Evolutionary conservation across 2,888 invertebrate species (phyloP), one percentile per base, ranked within the genome.

Genomic region (Alloplasta piceator): DNA sequence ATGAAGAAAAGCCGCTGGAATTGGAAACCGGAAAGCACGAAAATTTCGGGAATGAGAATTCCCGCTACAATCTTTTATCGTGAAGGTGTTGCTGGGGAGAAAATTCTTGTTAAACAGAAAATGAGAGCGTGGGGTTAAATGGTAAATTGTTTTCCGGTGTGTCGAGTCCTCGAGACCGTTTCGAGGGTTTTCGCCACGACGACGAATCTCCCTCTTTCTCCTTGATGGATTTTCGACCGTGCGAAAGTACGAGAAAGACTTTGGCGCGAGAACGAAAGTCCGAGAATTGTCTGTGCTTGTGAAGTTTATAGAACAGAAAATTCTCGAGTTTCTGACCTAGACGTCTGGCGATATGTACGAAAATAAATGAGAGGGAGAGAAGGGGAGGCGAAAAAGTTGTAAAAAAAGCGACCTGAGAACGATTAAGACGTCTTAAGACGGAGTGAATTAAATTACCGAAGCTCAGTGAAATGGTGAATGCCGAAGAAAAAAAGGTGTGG

Each of bases 111-210:
- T 36, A n/a, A 14, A 48, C 12, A 41, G 48, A 43, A 46, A 68
- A 16, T 5, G 64, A n/a, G 60, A 75, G 56, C 1, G 50, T n/a
- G n/a, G 39, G 56, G 43, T 6, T 43, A 73, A 74, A 58, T 12
- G 58, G n/a, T 16, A 58, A 80, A 77, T 80, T 73, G 73, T 80
- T 73, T 77, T 73, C 77, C 68, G 80, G 72, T 58, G 64, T 73
- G 56, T 73, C 72, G 72, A 73, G 68, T 73, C 64, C 77, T 80
- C 63, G 73, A 80, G 80, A 77, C 77, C 63, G 61, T 77, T 77
- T 70, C 43, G 43, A 73, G 80, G 73, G 64, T 66, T 41, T 60
- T 75, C 43, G 46, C n/a, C 52, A 41, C 39, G 12, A 39, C 52
- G 6, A 43, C 41, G 58, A 78, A 39, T 26, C 12, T 60, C 9